Percentiles rank a stretch among this genome's conserved stretches.
phyloP scores from a whole-genome alignment of 2,797 vertebrate genomes.

The Vespertilio murinus region DNA sequence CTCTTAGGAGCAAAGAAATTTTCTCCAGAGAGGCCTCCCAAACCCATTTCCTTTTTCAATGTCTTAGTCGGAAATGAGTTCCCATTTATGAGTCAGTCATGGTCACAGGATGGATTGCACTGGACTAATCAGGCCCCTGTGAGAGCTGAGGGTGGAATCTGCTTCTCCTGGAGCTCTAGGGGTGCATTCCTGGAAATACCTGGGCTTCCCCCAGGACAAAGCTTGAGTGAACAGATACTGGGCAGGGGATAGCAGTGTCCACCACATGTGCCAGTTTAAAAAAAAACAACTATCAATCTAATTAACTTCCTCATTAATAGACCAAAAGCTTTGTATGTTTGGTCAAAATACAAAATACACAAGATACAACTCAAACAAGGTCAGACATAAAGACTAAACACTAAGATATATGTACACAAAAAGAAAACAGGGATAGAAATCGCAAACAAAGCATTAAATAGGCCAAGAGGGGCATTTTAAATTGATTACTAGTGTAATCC shows the following conservation, averaged over 20 bases:
- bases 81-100: background rate
- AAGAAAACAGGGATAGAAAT: slow-evolving; percentile 48
- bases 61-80: background rate
- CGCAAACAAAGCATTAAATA: slow-evolving; percentile 64
- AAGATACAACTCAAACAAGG: slow-evolving; percentile 35
- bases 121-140: background rate
- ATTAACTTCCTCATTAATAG: slow-evolving; percentile 58
- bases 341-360: slow-evolving; percentile 59
- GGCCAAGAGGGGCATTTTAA: slow-evolving; percentile 52
- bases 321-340: slow-evolving; percentile 51
- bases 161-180: background rate
- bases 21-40: background rate
- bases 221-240: background rate
- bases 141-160: background rate
- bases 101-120: background rate
- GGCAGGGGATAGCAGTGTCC: background rate
- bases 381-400: slow-evolving; percentile 61
- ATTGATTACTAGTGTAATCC: slow-evolving; percentile 50
- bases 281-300: slow-evolving; percentile 38
- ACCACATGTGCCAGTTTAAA: background rate
- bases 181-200: background rate
- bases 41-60: background rate
- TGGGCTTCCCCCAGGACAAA: slow-evolving; percentile 16
- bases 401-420: slow-evolving; percentile 56
- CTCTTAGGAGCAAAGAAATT: background rate